Evolutionary conservation across 2,888 invertebrate species (phyloP).

Genomic region (Ceriagrion tenellum): DNA sequence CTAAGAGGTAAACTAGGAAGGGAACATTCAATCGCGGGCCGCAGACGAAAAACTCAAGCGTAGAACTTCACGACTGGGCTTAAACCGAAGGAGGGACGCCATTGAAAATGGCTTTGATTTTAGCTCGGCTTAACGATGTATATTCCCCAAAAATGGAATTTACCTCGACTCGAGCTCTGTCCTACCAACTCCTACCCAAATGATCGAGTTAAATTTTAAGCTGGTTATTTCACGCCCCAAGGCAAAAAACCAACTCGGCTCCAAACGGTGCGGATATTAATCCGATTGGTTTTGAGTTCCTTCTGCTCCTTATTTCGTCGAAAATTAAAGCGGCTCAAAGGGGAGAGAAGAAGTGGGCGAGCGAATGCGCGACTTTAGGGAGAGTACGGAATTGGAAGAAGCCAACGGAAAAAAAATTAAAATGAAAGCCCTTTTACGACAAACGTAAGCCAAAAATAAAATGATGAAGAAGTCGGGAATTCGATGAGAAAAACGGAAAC

Average conservation of each 20-base stretch:
- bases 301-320: background rate
- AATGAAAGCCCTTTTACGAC: background rate
- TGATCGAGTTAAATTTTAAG: conserved; percentile 30
- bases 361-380: background rate
- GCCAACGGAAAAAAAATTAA: background rate
- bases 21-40: background rate
- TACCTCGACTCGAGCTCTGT: background rate
- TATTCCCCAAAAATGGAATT: background rate
- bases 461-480: background rate
- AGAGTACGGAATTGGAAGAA: background rate
- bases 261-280: conserved; percentile 19
- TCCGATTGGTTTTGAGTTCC: conserved; percentile 30
- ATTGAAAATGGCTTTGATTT: background rate
- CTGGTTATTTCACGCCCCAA: conserved; percentile 13
- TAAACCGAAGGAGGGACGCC: background rate
- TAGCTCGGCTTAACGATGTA: background rate
- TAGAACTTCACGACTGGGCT: background rate
- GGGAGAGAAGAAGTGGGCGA: background rate
- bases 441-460: background rate
- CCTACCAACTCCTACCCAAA: background rate
- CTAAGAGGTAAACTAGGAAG: background rate
- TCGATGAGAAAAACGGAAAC: background rate
- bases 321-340: background rate
- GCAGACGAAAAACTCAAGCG: background rate
- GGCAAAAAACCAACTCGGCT: background rate